Conservation (phyloP, 2,888 invertebrate genomes). For the Mythimna lalbum region DNA sequence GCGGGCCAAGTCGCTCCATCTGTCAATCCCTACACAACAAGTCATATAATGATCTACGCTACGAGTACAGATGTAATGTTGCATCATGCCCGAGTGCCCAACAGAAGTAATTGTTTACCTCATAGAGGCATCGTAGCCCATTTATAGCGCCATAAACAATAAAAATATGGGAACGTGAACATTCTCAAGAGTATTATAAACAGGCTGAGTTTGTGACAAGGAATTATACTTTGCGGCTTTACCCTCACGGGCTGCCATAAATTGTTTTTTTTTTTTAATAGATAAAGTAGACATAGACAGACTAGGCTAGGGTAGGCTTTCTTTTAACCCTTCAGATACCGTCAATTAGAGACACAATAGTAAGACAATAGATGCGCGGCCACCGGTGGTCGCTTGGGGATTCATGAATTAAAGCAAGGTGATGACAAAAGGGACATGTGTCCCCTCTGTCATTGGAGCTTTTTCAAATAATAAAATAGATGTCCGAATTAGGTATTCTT, state of each 20-base stretch:
- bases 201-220: neutral
- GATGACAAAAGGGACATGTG: too few relatives aligned
- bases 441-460: too few relatives aligned
- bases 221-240: neutral
- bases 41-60: constrained; percentile 6
- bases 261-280: neutral
- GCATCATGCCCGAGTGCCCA: constrained; percentile 8
- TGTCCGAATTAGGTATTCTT: too few relatives aligned
- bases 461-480: too few relatives aligned
- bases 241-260: too few relatives aligned
- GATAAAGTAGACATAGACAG: too few relatives aligned
- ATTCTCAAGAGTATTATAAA: constrained; percentile 15
- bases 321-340: too few relatives aligned
- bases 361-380: too few relatives aligned
- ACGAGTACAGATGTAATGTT: constrained; percentile 15
- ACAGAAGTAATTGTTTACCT: constrained; percentile 39
- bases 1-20: neutral
- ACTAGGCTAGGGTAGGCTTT: too few relatives aligned
- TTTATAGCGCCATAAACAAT: constrained; percentile 26
- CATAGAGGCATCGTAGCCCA: constrained; percentile 25
- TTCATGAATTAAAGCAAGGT: too few relatives aligned
- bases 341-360: too few relatives aligned
- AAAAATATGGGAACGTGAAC: constrained; percentile 24
- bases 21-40: constrained; percentile 25
- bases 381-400: too few relatives aligned